These are phyloP conservation scores for Condylura cristata DNA, from an alignment of 2,113 vertebrate genomes.

Conservation along the genomic window DNA sequence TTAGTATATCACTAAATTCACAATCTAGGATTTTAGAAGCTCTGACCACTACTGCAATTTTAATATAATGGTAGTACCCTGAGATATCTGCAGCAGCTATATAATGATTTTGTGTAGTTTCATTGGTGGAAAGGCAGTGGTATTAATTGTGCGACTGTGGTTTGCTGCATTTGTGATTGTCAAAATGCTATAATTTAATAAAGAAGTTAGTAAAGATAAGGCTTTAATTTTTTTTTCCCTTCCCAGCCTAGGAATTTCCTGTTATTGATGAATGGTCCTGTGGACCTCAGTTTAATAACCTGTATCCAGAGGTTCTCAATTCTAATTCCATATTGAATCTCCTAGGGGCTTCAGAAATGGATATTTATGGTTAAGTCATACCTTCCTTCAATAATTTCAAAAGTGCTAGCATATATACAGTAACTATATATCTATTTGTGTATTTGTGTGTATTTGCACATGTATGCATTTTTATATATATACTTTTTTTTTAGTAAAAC, in stretches of 20 bases:
- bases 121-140: not conserved
- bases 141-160: not conserved
- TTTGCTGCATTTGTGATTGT: not conserved
- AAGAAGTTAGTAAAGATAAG: not conserved
- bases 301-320: not conserved
- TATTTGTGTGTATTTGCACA: not conserved
- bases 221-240: not conserved
- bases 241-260: not conserved
- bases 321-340: not conserved
- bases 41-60: not conserved
- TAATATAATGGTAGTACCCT: not conserved
- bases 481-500: not conserved
- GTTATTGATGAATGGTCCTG: not conserved
- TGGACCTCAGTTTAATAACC: not conserved
- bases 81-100: not conserved
- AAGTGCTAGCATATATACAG: not conserved
- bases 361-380: not conserved
- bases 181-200: not conserved
- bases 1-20: not conserved
- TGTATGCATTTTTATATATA: not conserved
- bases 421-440: not conserved
- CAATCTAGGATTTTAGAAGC: not conserved
- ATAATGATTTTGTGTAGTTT: not conserved
- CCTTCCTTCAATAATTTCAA: not conserved
- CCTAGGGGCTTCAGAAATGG: not conserved